These are phyloP conservation scores for Drosophila dunni DNA, from an alignment of 1,140 invertebrate species.

Conservation along the genomic window DNA sequence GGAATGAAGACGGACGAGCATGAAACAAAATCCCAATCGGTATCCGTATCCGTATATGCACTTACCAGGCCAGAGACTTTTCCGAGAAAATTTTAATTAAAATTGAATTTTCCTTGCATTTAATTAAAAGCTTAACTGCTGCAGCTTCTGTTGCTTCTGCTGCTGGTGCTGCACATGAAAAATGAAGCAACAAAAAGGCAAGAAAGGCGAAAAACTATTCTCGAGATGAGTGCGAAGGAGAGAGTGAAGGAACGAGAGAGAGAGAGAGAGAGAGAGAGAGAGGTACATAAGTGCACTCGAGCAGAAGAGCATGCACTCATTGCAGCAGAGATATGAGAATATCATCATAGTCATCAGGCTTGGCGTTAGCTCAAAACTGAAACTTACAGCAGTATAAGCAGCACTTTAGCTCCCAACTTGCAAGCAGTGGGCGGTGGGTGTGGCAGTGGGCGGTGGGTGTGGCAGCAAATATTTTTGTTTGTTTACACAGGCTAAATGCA, in stretches of 20 bases:
- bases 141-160: conserved; percentile 28
- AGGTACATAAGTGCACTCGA: conserved; percentile 60
- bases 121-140: conserved; percentile 80
- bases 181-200: conserved; percentile 56
- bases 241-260: neutral
- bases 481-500: conserved; percentile 68
- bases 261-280: neutral
- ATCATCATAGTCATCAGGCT: conserved; percentile 62
- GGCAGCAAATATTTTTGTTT: conserved; percentile 55
- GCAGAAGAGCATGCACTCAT: conserved; percentile 68
- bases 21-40: conserved; percentile 42
- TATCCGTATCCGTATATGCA: conserved; percentile 50
- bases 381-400: conserved; percentile 35
- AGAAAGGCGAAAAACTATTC: conserved; percentile 67
- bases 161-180: conserved; percentile 51
- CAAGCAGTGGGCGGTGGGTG: no score
- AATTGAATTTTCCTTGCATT: conserved; percentile 82
- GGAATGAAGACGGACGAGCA: conserved; percentile 37
- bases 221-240: conserved; percentile 39
- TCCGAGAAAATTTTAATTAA: conserved; percentile 79
- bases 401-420: conserved; percentile 27
- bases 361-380: conserved; percentile 10
- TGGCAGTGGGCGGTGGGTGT: neutral
- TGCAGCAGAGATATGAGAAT: conserved; percentile 70
- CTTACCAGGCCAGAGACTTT: conserved; percentile 62